These are phyloP conservation scores for Oncorhynchus mykiss DNA, from an alignment of 2,113 vertebrate genomes.

Conservation along the genomic window DNA sequence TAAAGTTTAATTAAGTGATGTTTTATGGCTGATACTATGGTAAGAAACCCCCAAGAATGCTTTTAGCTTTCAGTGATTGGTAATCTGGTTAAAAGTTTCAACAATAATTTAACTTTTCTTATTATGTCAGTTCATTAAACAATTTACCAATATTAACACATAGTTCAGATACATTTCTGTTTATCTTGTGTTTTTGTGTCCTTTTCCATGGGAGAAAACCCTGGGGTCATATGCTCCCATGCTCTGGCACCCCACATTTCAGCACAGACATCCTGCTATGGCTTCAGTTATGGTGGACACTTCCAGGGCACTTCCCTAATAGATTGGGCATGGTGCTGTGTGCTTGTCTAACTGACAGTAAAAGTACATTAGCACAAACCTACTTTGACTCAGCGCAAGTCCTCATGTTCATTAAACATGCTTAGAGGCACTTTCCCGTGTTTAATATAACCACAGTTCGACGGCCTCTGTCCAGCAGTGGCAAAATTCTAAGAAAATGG, in stretches of 20 bases:
- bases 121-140: no score
- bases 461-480: slow-evolving; percentile 15
- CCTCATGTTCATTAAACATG: slow-evolving; percentile 14
- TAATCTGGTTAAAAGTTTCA: neutral
- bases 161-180: neutral
- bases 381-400: neutral
- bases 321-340: neutral
- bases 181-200: neutral
- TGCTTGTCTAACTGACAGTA: slow-evolving; percentile 16
- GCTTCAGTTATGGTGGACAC: no score
- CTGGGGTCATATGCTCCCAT: no score
- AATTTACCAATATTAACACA: no score
- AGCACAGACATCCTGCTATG: neutral
- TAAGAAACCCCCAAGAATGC: neutral
- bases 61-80: neutral
- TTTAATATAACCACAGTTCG: slow-evolving; percentile 51
- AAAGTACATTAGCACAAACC: slow-evolving; percentile 22
- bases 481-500: slow-evolving; percentile 38
- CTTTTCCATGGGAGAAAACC: neutral
- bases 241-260: neutral
- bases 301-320: neutral
- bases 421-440: slow-evolving; percentile 35
- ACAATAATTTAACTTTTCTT: no score
- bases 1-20: neutral
- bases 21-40: slow-evolving; percentile 1